These are phyloP conservation scores for Antheraea yamamai DNA, from an alignment of 2,888 invertebrate species.

Conservation along the genomic window DNA sequence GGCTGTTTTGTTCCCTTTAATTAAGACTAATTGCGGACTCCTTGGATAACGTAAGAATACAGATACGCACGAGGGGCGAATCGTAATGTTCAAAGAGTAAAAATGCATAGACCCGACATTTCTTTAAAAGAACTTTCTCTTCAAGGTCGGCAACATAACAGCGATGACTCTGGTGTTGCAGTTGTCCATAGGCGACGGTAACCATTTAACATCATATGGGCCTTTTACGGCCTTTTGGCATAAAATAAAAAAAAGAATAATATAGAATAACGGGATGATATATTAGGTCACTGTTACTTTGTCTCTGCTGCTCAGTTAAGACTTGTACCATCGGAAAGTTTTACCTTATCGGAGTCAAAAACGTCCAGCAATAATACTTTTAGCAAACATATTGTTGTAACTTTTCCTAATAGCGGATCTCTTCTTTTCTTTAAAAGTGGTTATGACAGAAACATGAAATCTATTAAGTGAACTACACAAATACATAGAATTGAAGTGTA, in stretches of 20 bases:
- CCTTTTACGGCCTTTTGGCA: no score
- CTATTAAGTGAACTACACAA: no score
- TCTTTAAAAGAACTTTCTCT: background rate
- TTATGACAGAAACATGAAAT: no score
- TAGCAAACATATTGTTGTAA: background rate
- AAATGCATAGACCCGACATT: background rate
- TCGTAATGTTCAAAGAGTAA: slow-evolving; percentile 15
- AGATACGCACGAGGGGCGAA: slow-evolving; percentile 24
- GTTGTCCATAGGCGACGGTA: no score
- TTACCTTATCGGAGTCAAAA: background rate
- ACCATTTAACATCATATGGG: no score
- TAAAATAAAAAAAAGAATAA: background rate
- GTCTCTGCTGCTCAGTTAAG: background rate
- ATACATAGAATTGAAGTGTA: no score
- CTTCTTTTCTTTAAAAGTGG: background rate
- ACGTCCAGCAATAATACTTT: background rate
- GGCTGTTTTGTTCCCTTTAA: slow-evolving; percentile 53
- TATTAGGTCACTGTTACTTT: background rate
- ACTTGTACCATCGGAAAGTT: background rate
- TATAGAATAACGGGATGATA: background rate
- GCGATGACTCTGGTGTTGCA: no score
- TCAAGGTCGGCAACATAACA: no score
- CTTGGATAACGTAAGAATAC: slow-evolving; percentile 35
- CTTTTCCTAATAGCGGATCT: background rate
- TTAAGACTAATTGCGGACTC: slow-evolving; percentile 69